A percentile compares a stretch with the other conserved stretches of the same genome.
Evolutionary conservation across 2,797 vertebrate species (phyloP).

Genomic region (Pelodytes ibericus): DNA sequence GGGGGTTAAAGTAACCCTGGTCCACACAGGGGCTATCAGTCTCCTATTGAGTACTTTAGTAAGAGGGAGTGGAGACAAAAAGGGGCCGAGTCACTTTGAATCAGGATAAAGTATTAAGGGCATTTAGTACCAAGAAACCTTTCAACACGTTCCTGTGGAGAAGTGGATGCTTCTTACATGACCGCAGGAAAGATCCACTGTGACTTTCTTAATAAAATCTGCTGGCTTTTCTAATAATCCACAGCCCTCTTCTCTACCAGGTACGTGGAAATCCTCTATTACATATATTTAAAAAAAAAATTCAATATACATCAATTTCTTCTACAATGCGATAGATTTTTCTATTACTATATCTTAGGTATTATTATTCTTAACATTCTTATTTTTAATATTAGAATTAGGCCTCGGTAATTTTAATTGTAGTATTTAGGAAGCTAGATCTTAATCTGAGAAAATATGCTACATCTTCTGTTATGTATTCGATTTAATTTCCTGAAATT

Average conservation of each 20-base stretch:
- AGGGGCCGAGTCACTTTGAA: constrained; percentile 73
- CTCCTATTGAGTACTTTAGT: constrained; percentile 78
- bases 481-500: no score
- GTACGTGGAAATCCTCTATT: constrained; percentile 77
- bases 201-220: constrained; percentile 59
- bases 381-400: no score
- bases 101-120: constrained; percentile 74
- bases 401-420: no score
- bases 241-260: constrained; percentile 75
- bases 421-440: no score
- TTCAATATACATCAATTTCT: no score
- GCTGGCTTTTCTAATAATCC: constrained; percentile 57
- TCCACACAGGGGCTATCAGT: constrained; percentile 84
- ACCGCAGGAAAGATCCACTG: constrained; percentile 64
- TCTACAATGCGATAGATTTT: no score
- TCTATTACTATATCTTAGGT: no score
- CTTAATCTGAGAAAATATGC: no score
- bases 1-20: constrained; percentile 89
- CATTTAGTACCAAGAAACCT: constrained; percentile 74
- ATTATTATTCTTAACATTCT: not conserved
- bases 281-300: no score
- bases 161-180: constrained; percentile 64
- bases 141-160: constrained; percentile 68
- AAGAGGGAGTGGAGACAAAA: constrained; percentile 75
- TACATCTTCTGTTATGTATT: no score